These are phyloP conservation scores for Drosophila ercepeae DNA, from an alignment of 1,140 invertebrate species.

Conservation along the genomic window DNA sequence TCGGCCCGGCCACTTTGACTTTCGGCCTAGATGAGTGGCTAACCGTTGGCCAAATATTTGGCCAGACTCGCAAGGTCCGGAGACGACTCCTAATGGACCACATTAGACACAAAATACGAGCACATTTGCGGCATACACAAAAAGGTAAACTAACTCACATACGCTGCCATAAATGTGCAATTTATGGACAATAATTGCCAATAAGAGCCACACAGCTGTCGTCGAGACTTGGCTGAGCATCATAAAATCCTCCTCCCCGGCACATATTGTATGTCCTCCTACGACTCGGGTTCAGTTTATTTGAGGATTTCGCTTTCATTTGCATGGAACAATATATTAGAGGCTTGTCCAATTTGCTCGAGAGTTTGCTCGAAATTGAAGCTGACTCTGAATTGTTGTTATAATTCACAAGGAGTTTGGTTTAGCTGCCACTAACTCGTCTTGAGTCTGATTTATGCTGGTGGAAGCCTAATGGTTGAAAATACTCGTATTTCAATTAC, in stretches of 20 bases:
- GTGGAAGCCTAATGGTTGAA: too few species aligned
- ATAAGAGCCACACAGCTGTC: slow-evolving; percentile 76
- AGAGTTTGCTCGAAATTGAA: slow-evolving; percentile 12
- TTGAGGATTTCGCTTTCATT: slow-evolving; percentile 58
- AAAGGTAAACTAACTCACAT: slow-evolving; percentile 65
- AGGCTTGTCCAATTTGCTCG: slow-evolving; percentile 26
- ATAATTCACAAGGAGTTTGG: slow-evolving; percentile 27
- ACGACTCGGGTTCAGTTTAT: slow-evolving; percentile 37
- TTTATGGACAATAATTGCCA: slow-evolving; percentile 81
- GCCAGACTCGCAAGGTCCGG: slow-evolving; percentile 27
- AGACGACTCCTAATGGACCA: slow-evolving; percentile 68
- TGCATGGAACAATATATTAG: slow-evolving; percentile 42
- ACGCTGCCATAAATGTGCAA: slow-evolving; percentile 67
- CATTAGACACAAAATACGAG: slow-evolving; percentile 75
- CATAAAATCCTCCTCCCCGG: slow-evolving; percentile 48
- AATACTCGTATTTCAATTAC: background rate
- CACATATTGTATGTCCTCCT: slow-evolving; percentile 13
- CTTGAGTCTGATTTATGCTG: slow-evolving; percentile 24
- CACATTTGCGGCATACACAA: slow-evolving; percentile 60
- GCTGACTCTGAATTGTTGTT: slow-evolving; percentile 6
- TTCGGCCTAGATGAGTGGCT: slow-evolving; percentile 44
- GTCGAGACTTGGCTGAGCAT: slow-evolving; percentile 28
- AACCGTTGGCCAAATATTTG: slow-evolving; percentile 72
- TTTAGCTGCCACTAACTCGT: background rate
- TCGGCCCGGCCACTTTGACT: slow-evolving; percentile 30